These are phyloP conservation scores for Bombus polaris DNA, from an alignment of 1,140 invertebrate genomes.

Conservation along the genomic window DNA sequence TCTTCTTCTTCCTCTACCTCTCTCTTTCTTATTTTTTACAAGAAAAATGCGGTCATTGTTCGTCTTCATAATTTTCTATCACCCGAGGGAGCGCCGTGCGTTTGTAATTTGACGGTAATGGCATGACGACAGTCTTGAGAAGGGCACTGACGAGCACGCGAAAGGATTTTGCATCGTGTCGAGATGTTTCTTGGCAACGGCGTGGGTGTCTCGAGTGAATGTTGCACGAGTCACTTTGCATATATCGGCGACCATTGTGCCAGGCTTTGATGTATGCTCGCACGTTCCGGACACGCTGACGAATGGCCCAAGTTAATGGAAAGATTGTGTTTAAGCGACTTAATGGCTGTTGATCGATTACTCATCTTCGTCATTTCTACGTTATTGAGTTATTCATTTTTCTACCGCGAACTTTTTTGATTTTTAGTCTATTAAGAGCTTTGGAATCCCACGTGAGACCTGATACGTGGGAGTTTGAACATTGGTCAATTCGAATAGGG, in stretches of 20 bases:
- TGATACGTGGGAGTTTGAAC: not conserved
- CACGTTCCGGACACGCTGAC: conserved; percentile 34
- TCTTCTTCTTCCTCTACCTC: not conserved
- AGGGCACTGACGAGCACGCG: conserved; percentile 23
- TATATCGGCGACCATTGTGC: conserved; percentile 46
- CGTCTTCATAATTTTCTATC: conserved; percentile 40
- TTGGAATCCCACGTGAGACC: not conserved
- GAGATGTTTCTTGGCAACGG: conserved; percentile 38
- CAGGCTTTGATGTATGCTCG: conserved; percentile 48
- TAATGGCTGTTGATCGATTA: conserved; percentile 44
- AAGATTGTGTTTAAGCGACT: conserved; percentile 49
- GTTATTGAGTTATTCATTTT: conserved; percentile 49
- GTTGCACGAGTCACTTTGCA: conserved; percentile 21
- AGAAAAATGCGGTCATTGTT: conserved; percentile 28
- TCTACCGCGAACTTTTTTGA: not conserved
- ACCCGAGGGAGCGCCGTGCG: conserved; percentile 26
- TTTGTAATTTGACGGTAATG: conserved; percentile 42
- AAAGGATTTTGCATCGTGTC: conserved; percentile 39
- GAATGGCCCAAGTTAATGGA: conserved; percentile 46
- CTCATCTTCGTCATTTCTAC: not conserved
- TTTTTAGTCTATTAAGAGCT: not conserved
- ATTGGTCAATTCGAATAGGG: not conserved
- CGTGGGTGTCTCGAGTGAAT: conserved; percentile 48
- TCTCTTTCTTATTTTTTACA: no score
- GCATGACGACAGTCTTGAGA: conserved; percentile 38